These are phyloP conservation scores for Hydropsyche betteni DNA, from an alignment of 2,888 invertebrate species.

Conservation along the genomic window DNA sequence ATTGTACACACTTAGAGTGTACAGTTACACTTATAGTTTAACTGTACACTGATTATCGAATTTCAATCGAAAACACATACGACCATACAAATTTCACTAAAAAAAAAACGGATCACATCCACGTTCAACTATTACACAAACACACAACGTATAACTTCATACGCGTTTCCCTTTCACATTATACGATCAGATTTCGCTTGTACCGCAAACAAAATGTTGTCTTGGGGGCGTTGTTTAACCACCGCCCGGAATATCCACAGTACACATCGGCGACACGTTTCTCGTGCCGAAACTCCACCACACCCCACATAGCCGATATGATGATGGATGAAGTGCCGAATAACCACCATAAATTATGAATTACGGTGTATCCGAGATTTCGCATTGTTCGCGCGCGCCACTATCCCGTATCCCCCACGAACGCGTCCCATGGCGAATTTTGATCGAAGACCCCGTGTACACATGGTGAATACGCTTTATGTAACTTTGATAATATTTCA, in stretches of 20 bases:
- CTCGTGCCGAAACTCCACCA: background rate
- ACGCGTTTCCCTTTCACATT: background rate
- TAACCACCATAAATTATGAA: constrained; percentile 47
- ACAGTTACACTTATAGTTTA: too few species aligned
- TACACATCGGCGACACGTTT: constrained; percentile 31
- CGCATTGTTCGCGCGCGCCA: constrained; percentile 24
- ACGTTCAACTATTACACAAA: background rate
- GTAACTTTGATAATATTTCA: too few species aligned
- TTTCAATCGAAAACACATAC: too few species aligned
- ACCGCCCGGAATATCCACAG: background rate
- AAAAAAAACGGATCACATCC: too few species aligned
- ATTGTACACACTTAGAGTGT: too few species aligned
- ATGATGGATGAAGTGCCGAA: constrained; percentile 48
- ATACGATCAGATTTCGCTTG: background rate
- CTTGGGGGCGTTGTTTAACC: background rate
- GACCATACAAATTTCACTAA: too few species aligned
- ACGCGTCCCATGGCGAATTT: constrained; percentile 20
- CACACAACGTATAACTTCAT: background rate
- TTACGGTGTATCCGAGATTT: constrained; percentile 35
- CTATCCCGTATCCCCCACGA: constrained; percentile 8
- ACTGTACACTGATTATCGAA: too few species aligned
- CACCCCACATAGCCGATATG: background rate
- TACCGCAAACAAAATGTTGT: constrained; percentile 23
- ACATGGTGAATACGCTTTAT: too few species aligned
- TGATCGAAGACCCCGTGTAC: constrained; percentile 2